Evolutionary conservation across 2,888 invertebrate genomes (phyloP).

Genomic region (Tenodera sinensis): DNA sequence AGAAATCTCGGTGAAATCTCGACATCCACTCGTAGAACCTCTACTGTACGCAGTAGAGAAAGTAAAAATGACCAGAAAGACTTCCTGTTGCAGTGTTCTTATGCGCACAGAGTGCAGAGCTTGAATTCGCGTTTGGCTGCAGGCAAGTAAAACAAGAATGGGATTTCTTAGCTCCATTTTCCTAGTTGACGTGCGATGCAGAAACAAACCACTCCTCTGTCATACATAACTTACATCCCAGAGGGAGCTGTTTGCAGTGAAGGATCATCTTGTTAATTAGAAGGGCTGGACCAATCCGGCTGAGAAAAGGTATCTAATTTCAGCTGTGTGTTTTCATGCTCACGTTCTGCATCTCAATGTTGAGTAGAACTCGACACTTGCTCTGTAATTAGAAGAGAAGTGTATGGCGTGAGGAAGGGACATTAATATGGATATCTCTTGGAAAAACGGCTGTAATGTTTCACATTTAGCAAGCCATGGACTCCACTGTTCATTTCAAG

Average conservation of each 20-base stretch:
- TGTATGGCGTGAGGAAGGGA: neutral
- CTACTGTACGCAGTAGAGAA: too few relatives aligned
- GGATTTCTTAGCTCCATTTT: neutral
- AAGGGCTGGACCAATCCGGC: neutral
- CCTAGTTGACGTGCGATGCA: neutral
- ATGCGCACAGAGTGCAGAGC: too few relatives aligned
- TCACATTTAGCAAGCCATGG: neutral
- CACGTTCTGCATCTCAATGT: neutral
- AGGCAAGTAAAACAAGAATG: too few relatives aligned
- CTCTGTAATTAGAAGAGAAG: neutral
- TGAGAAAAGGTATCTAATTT: neutral
- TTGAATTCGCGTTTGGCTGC: too few relatives aligned
- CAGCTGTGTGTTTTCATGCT: neutral
- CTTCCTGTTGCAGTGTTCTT: too few relatives aligned
- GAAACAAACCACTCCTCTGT: neutral
- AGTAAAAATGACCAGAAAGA: too few relatives aligned
- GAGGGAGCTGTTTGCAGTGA: neutral
- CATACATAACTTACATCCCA: neutral
- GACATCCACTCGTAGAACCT: too few relatives aligned
- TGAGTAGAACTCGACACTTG: neutral
- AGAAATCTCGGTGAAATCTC: too few relatives aligned
- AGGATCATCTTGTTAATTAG: neutral
- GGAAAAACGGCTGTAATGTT: neutral
- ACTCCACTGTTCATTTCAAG: too few relatives aligned
- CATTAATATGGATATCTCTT: neutral